Base-by-base conservation (phyloP, 2,797 vertebrate genomes). In the Scarus forsteni region DNA sequence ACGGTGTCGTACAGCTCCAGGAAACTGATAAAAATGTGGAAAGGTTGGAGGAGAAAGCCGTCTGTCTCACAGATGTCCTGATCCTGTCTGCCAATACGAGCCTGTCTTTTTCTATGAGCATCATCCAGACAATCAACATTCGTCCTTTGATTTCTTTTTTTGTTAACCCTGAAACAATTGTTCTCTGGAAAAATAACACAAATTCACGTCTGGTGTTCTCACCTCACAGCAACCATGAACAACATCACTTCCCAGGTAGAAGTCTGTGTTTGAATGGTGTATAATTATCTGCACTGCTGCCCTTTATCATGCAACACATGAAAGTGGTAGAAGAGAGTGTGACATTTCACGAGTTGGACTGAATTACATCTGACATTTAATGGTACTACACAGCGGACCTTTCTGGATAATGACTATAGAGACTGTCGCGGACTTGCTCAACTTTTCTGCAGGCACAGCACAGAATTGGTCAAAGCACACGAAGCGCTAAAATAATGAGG, bases 11-110 rank as follows among this genome's bases (percentile, higher is more conserved):
- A 99, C 81, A 96, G 97, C 87, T 87, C 93, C 34, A 96, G 93
- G 86, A 99, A 99, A 87, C 89, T 99, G 43, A 80, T 91, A 65
- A 99, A 98, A 92, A 98, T 99, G 97, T 94, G 96, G 92, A 97
- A 91, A 79, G 96, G 97, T 64, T 96, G 95, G 94, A 88, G 95
- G 77, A 95, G 89, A 88, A 96, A 95, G 88, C 79, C 90, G 0
- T 74, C 91, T 1, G 80, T 89, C 54, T 90, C 91, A 4, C 81
- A 89, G 63, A 88, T 75, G 67, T 90, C 91, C 75, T 93, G 90
- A 93, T 67, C 27, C 62, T 8, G 15, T 74, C 51, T 14, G 27
- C 48, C 12, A 35, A 34, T 19, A 69, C 34, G 34, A 69, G 48
- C 15, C 43, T 15, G 51, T 70, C 43, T 35, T 56, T 60, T 50